These are phyloP conservation scores for Labeo rohita DNA, from an alignment of 2,113 vertebrate genomes.

Conservation along the genomic window DNA sequence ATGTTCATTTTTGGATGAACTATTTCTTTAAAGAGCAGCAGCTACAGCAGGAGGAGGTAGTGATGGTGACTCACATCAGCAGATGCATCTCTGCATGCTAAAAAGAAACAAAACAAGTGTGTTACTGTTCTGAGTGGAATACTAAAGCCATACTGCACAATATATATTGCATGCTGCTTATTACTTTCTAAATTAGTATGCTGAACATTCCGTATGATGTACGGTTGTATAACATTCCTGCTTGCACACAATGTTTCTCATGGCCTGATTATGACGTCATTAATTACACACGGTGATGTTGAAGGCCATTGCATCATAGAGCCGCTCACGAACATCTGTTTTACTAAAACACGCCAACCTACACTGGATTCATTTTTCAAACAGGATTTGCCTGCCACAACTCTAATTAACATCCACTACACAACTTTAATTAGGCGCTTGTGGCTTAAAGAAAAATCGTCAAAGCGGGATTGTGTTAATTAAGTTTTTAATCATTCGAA, in stretches of 20 bases:
- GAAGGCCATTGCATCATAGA: not conserved
- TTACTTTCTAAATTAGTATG: not conserved
- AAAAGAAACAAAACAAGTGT: not conserved
- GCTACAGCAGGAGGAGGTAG: not conserved
- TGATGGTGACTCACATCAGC: not conserved
- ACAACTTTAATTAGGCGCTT: slow-evolving; percentile 11
- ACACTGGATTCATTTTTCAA: not conserved
- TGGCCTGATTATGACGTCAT: not conserved
- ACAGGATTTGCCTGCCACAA: slow-evolving; percentile 3
- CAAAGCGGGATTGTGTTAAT: slow-evolving; percentile 12
- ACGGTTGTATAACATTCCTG: not conserved
- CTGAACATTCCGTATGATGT: not conserved
- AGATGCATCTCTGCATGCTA: not conserved
- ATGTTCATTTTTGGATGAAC: not conserved
- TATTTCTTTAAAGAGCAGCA: not conserved
- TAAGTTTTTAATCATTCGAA: slow-evolving; percentile 22
- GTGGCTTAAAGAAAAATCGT: slow-evolving; percentile 3
- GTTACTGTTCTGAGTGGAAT: too few species aligned
- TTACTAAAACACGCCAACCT: not conserved
- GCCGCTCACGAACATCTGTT: not conserved
- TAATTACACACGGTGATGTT: not conserved
- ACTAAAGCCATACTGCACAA: not conserved
- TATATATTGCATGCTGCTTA: not conserved
- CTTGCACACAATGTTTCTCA: not conserved
- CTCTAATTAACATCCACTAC: slow-evolving; percentile 11